Evolutionary conservation across 1,140 invertebrate genomes (phyloP).

Genomic region (Caenorhabditis tropicalis): DNA sequence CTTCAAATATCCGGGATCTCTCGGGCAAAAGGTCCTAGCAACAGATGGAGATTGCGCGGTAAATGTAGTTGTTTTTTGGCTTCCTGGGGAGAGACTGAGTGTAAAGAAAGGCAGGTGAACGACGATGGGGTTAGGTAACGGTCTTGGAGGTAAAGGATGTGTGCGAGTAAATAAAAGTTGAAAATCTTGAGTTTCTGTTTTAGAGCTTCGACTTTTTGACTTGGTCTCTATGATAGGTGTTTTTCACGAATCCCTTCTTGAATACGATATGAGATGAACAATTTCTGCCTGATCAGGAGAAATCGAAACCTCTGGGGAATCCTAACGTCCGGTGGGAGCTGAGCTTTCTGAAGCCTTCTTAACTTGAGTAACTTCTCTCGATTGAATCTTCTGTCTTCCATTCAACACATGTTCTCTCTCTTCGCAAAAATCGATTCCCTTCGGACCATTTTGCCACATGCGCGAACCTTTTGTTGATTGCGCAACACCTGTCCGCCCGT

Average conservation of each 20-base stretch:
- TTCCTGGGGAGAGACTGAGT: neutral
- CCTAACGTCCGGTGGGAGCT: too few relatives aligned
- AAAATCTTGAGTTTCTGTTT: too few relatives aligned
- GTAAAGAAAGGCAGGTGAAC: neutral
- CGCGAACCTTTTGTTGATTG: slow-evolving; percentile 8
- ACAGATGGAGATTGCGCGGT: slow-evolving; percentile 26
- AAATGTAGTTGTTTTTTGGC: slow-evolving; percentile 21
- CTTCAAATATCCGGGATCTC: neutral
- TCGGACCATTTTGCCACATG: slow-evolving; percentile 18
- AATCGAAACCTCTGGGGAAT: too few relatives aligned
- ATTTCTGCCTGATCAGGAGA: too few relatives aligned
- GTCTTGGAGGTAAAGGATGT: neutral
- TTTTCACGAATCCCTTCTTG: too few relatives aligned
- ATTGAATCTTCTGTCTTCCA: too few relatives aligned
- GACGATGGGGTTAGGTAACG: neutral
- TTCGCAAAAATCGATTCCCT: neutral
- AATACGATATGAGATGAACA: too few relatives aligned
- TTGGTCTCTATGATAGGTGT: too few relatives aligned
- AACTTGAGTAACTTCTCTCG: too few relatives aligned
- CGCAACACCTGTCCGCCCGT: slow-evolving; percentile 1
- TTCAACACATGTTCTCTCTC: neutral
- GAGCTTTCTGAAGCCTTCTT: too few relatives aligned
- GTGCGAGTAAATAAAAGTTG: too few relatives aligned
- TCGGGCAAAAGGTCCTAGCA: neutral
- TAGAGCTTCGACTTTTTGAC: too few relatives aligned